Conservation (phyloP, 2,888 invertebrate species). For the Drosophila diplacantha region DNA sequence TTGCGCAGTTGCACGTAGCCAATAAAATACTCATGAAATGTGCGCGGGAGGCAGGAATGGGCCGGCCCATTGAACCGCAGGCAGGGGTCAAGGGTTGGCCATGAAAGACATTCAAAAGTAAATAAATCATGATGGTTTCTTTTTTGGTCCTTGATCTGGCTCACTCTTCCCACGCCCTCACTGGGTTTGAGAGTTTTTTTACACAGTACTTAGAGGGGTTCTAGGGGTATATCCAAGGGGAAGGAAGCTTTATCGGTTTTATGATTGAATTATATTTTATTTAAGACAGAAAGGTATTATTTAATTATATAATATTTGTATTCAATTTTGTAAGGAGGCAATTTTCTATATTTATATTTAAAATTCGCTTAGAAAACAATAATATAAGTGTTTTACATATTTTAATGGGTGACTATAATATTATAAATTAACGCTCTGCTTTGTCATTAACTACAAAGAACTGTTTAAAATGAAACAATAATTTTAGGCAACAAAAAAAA, state of each 20-base stretch:
- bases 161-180: slow-evolving; percentile 53
- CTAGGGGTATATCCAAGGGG: not conserved
- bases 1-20: slow-evolving; percentile 70
- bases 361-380: not conserved
- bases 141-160: slow-evolving; percentile 66
- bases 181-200: slow-evolving; percentile 30
- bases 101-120: slow-evolving; percentile 51
- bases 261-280: not conserved
- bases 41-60: slow-evolving; percentile 17
- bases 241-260: not conserved
- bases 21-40: slow-evolving; percentile 63
- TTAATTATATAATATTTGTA: not conserved
- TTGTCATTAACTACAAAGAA: not conserved
- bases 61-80: slow-evolving; percentile 52
- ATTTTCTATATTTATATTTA: not conserved
- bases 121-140: slow-evolving; percentile 62
- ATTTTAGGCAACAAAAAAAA: not conserved
- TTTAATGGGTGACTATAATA: not conserved
- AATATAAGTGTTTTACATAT: not conserved
- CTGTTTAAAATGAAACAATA: too few relatives aligned
- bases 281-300: not conserved
- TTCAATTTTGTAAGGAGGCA: not conserved
- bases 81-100: slow-evolving; percentile 21
- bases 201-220: not conserved
- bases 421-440: not conserved